phyloP scores from a whole-genome alignment of 2,113 vertebrate genomes.

The Semnornis frantzii region DNA sequence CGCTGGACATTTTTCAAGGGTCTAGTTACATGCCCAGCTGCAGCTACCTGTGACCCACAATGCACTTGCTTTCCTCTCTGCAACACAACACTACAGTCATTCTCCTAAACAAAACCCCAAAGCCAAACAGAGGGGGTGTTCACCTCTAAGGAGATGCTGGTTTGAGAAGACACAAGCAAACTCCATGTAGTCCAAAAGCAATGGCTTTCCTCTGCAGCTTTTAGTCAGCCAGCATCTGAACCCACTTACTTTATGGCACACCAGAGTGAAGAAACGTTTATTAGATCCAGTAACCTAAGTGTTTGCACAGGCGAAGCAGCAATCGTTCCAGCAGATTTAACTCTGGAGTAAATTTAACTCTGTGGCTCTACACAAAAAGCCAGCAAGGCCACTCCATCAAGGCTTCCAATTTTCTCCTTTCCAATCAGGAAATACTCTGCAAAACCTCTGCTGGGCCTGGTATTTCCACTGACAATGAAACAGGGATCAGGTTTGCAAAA shows the following conservation, averaged over 20 bases:
- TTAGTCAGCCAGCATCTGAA: slow-evolving; percentile 20
- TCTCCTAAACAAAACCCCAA: neutral
- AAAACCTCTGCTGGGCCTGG: slow-evolving; percentile 19
- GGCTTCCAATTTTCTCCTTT: slow-evolving; percentile 38
- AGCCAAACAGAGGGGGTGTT: neutral
- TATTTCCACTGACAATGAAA: slow-evolving; percentile 52
- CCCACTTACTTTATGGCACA: slow-evolving; percentile 45
- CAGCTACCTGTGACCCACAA: neutral
- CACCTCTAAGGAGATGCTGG: slow-evolving; percentile 29
- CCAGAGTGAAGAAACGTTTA: slow-evolving; percentile 63
- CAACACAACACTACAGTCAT: neutral
- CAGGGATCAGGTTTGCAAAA: neutral
- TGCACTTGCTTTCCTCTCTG: neutral
- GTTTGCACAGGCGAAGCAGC: slow-evolving; percentile 54
- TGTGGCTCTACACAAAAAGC: slow-evolving; percentile 18
- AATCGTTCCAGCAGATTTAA: slow-evolving; percentile 44
- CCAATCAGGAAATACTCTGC: slow-evolving; percentile 26
- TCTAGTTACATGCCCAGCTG: neutral
- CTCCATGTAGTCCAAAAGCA: slow-evolving; percentile 11
- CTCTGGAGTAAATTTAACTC: slow-evolving; percentile 35
- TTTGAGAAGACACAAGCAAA: slow-evolving; percentile 52
- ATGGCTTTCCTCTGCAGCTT: neutral
- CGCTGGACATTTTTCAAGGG: neutral
- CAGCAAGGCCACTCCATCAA: slow-evolving; percentile 14
- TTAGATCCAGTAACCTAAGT: slow-evolving; percentile 49